Evolutionary conservation across 1,140 invertebrate species (phyloP).

Genomic region (Bombus difficillimus): DNA sequence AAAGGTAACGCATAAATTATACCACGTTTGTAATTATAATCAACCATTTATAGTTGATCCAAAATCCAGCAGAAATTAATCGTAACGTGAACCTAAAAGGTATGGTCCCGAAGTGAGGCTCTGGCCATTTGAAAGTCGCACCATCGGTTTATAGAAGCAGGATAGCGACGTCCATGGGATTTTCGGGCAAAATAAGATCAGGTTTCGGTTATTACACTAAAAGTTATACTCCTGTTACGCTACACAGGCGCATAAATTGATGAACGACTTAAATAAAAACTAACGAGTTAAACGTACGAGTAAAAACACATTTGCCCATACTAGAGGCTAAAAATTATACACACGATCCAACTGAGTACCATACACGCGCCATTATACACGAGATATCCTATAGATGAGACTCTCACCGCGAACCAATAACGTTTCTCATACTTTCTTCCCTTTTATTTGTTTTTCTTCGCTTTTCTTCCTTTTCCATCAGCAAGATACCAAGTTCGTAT

Average conservation of each 20-base stretch:
- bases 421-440: not conserved
- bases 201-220: not conserved
- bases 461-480: not conserved
- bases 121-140: not conserved
- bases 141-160: not conserved
- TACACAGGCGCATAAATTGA: not conserved
- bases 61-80: conserved; percentile 10
- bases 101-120: conserved; percentile 40
- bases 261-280: conserved; percentile 36
- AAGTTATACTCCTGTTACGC: not conserved
- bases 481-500: not conserved
- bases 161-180: not conserved
- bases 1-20: not conserved
- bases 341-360: conserved; percentile 37
- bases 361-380: conserved; percentile 19
- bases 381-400: not conserved
- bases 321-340: conserved; percentile 31
- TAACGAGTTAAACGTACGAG: conserved; percentile 44
- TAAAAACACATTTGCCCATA: conserved; percentile 44
- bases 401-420: not conserved
- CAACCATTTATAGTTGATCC: not conserved
- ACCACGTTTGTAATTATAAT: not conserved
- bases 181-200: not conserved
- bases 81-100: conserved; percentile 10
- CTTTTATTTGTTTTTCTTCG: no score